Evolutionary conservation across 2,113 vertebrate genomes (phyloP).

Genomic region (Ochotona princeps): DNA sequence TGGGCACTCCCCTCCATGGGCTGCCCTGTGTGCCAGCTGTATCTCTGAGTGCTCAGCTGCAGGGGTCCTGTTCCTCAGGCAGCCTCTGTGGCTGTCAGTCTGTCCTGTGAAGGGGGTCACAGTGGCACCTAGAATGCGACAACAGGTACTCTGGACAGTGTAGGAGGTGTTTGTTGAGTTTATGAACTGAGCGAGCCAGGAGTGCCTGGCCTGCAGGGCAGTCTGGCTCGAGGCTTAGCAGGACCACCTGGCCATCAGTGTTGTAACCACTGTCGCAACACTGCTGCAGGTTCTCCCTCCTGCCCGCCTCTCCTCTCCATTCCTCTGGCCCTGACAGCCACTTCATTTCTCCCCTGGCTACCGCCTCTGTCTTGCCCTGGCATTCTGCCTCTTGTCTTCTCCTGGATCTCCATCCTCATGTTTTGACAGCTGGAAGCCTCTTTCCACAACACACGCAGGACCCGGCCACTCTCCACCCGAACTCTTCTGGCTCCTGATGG

Average conservation of each 20-base stretch:
- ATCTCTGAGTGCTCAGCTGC: neutral
- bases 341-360: neutral
- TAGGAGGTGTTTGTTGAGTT: neutral
- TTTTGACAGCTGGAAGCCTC: neutral
- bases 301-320: neutral
- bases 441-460: neutral
- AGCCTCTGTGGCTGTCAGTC: neutral
- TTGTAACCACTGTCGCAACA: neutral
- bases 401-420: neutral
- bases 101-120: neutral
- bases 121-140: neutral
- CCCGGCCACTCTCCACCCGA: neutral
- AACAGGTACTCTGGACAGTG: neutral
- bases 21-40: neutral
- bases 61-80: neutral
- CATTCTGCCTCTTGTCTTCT: neutral
- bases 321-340: neutral
- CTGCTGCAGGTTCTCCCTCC: neutral
- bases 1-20: neutral
- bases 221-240: neutral
- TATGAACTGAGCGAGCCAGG: neutral
- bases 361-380: neutral
- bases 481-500: neutral
- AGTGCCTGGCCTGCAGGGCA: neutral
- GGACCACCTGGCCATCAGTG: accelerated